Evolutionary conservation across 1,140 invertebrate genomes (phyloP).

Genomic region (Camponotus floridanus): DNA sequence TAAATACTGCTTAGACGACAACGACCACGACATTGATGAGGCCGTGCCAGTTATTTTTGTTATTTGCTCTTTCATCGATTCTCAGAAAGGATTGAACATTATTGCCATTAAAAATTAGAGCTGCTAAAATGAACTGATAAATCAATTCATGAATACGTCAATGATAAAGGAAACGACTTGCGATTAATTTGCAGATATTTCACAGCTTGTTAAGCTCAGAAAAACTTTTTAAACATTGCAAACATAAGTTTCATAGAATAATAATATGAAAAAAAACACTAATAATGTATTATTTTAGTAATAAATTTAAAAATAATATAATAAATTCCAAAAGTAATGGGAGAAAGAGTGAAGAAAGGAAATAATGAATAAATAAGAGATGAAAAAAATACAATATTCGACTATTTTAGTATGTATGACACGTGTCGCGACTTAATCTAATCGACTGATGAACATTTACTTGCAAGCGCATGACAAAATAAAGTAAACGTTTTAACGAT

Average conservation of each 20-base stretch:
- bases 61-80: conserved; percentile 31
- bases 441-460: not conserved
- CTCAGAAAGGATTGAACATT: conserved; percentile 30
- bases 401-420: not conserved
- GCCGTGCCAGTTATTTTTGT: conserved; percentile 28
- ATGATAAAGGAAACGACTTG: not conserved
- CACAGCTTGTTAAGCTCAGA: conserved; percentile 11
- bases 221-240: not conserved
- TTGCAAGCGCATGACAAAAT: conserved; percentile 18
- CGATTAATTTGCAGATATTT: not conserved
- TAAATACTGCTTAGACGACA: conserved; percentile 23
- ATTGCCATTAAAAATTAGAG: conserved; percentile 19
- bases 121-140: not conserved
- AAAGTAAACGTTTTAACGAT: conserved; percentile 39
- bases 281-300: conserved; percentile 8
- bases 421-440: not conserved
- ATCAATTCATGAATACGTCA: not conserved
- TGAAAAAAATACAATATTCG: not conserved
- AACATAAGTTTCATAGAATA: not conserved
- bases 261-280: not conserved
- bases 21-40: not conserved
- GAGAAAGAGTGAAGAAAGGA: not conserved
- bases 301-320: not conserved
- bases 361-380: not conserved
- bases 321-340: not conserved